Evolutionary conservation across 2,888 invertebrate species (phyloP), one percentile per base, ranked within the genome.

Genomic region (Diloba caeruleocephala): DNA sequence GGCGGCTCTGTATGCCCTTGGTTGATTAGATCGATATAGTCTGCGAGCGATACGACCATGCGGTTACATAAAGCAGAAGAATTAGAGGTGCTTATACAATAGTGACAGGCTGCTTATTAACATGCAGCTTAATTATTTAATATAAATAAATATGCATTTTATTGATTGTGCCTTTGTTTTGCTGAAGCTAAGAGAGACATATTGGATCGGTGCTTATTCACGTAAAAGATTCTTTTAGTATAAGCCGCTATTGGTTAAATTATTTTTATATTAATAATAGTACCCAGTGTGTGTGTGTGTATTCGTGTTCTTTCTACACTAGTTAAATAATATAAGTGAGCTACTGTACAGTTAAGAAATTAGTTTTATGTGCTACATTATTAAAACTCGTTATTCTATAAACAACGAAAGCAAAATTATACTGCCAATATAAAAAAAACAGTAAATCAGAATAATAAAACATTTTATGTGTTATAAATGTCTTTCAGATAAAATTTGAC

Each of bases 1-100:
- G 78, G 68, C 23, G 72, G 55, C 46, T 79, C 85, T 84, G 84
- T 81, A 60, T 77, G 58, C 34, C 54, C 81, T 76, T 71, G 61
- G 62, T 68, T 74, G 65, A 65, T 71, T 77, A 64, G 61, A 68
- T 87, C 83, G 54, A 56, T 45, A 77, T 87, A 85, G 76, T 84
- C 85, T 82, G 81, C 37, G 75, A 78, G 85, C 54, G 78, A 85
- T 60, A 87, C 69, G 67, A 79, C 33, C 84, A 84, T 86, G 80
- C 91, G 78, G 73, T 94, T 93, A 71, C 85, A 85, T 66, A 83
- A 84, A 84, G 87, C 88, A 65, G 81, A 84, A 79, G 83, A 79
- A 79, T 88, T 87, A 82, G 81, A 65, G 41, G 67, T 75, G 67
- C 56, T 62, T 62, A 69, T 53, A 71, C 63, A 53, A 39, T 42